Conservation (phyloP, 1,140 invertebrate species). For the Mesaphorura yosii region DNA sequence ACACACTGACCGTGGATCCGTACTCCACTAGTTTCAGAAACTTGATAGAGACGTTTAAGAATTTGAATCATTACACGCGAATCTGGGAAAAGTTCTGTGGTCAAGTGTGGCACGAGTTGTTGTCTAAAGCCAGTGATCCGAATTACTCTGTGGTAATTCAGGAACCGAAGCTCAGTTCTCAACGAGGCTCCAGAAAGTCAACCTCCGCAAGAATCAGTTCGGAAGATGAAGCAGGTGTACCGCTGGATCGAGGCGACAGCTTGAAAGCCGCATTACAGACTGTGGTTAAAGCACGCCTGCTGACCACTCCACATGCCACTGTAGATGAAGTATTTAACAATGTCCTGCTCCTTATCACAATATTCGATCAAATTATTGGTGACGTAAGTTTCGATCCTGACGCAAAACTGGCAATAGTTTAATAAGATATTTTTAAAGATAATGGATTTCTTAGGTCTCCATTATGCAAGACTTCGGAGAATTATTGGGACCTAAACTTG, state of each 20-base stretch:
- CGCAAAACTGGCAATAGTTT: neutral
- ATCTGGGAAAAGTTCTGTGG: conserved; percentile 15
- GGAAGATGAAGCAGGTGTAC: too few species aligned
- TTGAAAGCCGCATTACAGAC: too few species aligned
- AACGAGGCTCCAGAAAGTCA: neutral
- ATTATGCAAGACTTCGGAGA: conserved; percentile 7
- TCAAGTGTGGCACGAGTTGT: conserved; percentile 25
- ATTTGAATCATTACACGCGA: conserved; percentile 7
- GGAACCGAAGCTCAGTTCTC: neutral
- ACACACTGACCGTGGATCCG: conserved; percentile 14
- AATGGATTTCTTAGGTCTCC: neutral
- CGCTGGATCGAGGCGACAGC: too few species aligned
- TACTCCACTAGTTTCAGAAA: conserved; percentile 2
- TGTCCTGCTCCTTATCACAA: too few species aligned
- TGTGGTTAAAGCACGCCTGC: too few species aligned
- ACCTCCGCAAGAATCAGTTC: too few species aligned
- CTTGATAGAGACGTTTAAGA: conserved; percentile 16
- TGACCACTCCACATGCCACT: too few species aligned
- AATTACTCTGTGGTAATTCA: conserved; percentile 13
- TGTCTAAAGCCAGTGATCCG: conserved; percentile 17
- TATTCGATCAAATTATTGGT: too few species aligned
- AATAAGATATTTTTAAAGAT: too few species aligned
- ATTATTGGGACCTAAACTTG: conserved; percentile 9
- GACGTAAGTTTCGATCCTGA: too few species aligned
- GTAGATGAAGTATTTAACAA: too few species aligned